These are phyloP conservation scores for Neelides sp. DNA, from an alignment of 1,140 invertebrate genomes.

Conservation along the genomic window DNA sequence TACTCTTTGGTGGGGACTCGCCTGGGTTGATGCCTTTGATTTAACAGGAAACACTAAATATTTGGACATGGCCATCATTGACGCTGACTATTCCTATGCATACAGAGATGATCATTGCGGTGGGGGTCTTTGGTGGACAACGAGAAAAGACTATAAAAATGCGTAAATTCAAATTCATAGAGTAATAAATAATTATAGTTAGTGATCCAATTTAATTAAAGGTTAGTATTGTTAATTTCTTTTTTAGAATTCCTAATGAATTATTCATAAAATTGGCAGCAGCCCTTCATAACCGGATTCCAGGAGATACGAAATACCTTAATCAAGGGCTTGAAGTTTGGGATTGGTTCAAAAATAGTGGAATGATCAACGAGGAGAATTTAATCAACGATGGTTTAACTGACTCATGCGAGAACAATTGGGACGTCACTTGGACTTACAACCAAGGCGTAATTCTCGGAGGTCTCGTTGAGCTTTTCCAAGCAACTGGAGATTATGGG, in stretches of 20 bases:
- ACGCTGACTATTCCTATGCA: conserved; percentile 19
- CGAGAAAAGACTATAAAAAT: neutral
- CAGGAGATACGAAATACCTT: conserved; percentile 26
- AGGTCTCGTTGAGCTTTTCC: conserved; percentile 20
- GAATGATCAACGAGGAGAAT: conserved; percentile 26
- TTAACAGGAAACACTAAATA: conserved; percentile 19
- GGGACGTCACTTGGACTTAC: conserved; percentile 24
- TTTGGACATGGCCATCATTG: conserved; percentile 23
- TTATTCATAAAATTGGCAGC: conserved; percentile 28
- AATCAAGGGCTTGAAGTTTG: conserved; percentile 25
- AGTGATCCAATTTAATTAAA: neutral
- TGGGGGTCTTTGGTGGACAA: conserved; percentile 25
- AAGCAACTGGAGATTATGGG: conserved; percentile 6
- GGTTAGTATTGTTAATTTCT: neutral
- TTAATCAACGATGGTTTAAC: conserved; percentile 27
- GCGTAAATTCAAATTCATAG: no score
- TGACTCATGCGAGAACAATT: conserved; percentile 23
- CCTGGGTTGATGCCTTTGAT: conserved; percentile 24
- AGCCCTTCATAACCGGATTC: conserved; percentile 25
- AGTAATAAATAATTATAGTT: conserved; percentile 1
- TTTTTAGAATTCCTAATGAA: conserved; percentile 24
- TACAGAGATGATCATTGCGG: conserved; percentile 25
- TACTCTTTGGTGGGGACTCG: conserved; percentile 26
- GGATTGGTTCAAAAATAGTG: conserved; percentile 23
- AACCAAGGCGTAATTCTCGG: conserved; percentile 28